Evolutionary conservation across 2,797 vertebrate genomes (phyloP).

Genomic region (Spatula versicolor): DNA sequence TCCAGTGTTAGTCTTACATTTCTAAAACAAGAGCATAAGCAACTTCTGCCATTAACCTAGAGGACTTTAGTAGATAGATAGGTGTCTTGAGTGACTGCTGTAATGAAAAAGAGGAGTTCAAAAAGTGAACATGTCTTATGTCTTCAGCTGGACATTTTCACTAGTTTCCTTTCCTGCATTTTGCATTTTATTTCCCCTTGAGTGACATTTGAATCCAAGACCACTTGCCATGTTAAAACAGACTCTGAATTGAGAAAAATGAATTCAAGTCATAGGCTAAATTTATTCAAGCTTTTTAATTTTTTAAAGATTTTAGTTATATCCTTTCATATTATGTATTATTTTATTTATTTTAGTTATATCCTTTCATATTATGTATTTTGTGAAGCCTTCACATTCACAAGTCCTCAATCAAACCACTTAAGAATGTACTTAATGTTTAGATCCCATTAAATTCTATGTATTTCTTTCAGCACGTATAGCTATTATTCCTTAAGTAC

Average conservation of each 20-base stretch:
- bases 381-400: background rate
- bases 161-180: background rate
- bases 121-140: background rate
- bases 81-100: background rate
- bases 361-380: background rate
- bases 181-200: background rate
- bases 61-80: background rate
- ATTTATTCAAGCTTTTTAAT: background rate
- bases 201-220: background rate
- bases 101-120: background rate
- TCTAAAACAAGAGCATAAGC: background rate
- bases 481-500: background rate
- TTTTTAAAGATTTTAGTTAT: background rate
- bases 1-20: background rate
- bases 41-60: background rate
- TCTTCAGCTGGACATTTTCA: background rate
- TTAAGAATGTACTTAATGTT: background rate
- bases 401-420: background rate
- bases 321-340: too few species aligned
- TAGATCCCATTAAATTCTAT: background rate
- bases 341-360: background rate
- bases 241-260: background rate
- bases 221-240: background rate
- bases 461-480: background rate
- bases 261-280: background rate